Evolutionary conservation across 2,797 vertebrate species (phyloP), one percentile per base, ranked within the genome.

Genomic region (Phylloscopus collybita): DNA sequence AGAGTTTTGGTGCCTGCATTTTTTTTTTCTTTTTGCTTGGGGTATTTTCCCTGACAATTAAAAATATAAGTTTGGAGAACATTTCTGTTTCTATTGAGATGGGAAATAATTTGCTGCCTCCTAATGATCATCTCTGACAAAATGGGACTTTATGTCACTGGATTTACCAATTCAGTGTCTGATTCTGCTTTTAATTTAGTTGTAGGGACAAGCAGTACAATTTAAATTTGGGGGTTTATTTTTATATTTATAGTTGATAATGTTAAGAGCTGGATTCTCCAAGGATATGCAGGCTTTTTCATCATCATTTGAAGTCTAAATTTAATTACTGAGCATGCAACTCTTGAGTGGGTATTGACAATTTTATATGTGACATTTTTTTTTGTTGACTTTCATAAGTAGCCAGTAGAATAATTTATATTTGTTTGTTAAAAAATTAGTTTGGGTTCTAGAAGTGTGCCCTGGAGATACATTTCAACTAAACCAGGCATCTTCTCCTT

Each of bases 51-150:
- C 32, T 70, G 45, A 21, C 26, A 83, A 67, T 91, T 34, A 47
- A 75, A 74, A 78, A 42, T 29, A 79, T n/a, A 90, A 69, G 59
- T 78, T 94, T 94, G 66, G 66, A 94, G 94, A 93, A 90, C 10
- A 7, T 94, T 93, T 89, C 51, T 80, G 6, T 82, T 96, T 56
- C 80, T 91, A n/a, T 38, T 86, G 66, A 66, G 71, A 86, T 89
- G 70, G 42, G 85, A 92, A 94, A 61, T 64, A 76, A 81, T 80
- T 78, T 93, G 6, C 50, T 95, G 80, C 69, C 42, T 96, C 71
- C 45, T 91, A 80, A 90, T 45, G 36, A 88, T 94, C 30, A 85
- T 51, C 78, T 88, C 50, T 72, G 67, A 75, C 34, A 94, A 86
- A 95, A 90, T 38, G 12, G 30, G 72, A 66, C 54, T 90, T 65